These are phyloP conservation scores for Agapornis roseicollis DNA, from an alignment of 2,113 vertebrate genomes.

Conservation along the genomic window DNA sequence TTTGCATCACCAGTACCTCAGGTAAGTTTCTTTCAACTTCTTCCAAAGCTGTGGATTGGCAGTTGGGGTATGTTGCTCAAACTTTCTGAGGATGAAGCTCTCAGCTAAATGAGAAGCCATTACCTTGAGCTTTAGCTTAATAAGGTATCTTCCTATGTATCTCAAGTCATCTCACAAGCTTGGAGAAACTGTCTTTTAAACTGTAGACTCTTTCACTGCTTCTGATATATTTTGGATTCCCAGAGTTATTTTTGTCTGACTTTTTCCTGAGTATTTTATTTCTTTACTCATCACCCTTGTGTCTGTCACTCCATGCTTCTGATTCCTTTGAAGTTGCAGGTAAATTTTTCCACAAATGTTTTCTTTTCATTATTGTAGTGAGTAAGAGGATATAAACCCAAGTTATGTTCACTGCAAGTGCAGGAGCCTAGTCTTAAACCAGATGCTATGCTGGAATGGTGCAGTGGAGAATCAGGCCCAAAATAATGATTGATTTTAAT, in stretches of 20 bases:
- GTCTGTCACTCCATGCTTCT: neutral
- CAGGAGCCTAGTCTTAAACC: conserved; percentile 2
- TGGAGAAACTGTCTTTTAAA: neutral
- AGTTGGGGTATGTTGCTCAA: neutral
- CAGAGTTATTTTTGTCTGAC: neutral
- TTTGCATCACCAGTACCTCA: neutral
- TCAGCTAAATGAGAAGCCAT: neutral
- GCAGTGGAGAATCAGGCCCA: neutral
- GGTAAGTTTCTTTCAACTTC: neutral
- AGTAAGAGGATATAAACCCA: neutral
- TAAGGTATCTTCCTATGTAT: too few species aligned
- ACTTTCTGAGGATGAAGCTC: neutral
- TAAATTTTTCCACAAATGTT: neutral
- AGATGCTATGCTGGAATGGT: conserved; percentile 7
- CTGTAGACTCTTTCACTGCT: neutral
- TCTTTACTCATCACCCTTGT: neutral
- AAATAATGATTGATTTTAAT: conserved; percentile 59
- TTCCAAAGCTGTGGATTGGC: neutral
- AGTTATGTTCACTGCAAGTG: neutral
- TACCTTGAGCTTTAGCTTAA: neutral
- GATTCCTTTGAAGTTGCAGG: neutral
- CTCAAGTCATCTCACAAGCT: neutral
- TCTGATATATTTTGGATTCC: neutral
- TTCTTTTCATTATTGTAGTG: neutral
- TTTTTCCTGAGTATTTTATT: neutral